Conservation (phyloP, 2,113 vertebrate genomes). For the Gymnogyps californianus region DNA sequence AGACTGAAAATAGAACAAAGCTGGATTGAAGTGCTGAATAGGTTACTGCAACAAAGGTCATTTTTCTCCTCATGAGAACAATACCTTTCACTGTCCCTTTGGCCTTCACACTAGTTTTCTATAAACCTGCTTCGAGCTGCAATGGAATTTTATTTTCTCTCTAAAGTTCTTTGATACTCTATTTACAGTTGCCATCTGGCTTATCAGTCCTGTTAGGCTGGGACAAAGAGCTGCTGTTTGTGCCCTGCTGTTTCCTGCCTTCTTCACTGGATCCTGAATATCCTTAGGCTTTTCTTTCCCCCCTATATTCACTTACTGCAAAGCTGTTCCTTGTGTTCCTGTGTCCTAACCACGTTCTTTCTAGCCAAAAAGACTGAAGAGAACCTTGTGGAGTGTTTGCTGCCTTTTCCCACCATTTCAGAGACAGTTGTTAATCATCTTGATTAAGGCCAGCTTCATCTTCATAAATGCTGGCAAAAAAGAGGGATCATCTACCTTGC, state of each 20-base stretch:
- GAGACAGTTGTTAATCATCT: not conserved
- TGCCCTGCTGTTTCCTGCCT: not conserved
- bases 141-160: not conserved
- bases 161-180: not conserved
- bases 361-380: not conserved
- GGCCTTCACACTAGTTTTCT: not conserved
- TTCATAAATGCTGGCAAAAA: not conserved
- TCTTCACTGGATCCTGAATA: not conserved
- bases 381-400: not conserved
- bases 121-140: not conserved
- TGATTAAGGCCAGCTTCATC: not conserved
- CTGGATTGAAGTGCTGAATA: not conserved
- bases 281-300: not conserved
- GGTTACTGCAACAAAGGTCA: not conserved
- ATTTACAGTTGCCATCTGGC: not conserved
- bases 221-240: not conserved
- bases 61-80: not conserved
- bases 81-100: not conserved
- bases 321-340: not conserved
- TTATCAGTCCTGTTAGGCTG: not conserved
- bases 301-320: not conserved
- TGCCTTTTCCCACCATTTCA: not conserved
- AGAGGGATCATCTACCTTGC: not conserved
- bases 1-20: not conserved
- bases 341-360: not conserved